Conservation (phyloP, 1,140 invertebrate species). For the Protaetia brevitarsis region DNA sequence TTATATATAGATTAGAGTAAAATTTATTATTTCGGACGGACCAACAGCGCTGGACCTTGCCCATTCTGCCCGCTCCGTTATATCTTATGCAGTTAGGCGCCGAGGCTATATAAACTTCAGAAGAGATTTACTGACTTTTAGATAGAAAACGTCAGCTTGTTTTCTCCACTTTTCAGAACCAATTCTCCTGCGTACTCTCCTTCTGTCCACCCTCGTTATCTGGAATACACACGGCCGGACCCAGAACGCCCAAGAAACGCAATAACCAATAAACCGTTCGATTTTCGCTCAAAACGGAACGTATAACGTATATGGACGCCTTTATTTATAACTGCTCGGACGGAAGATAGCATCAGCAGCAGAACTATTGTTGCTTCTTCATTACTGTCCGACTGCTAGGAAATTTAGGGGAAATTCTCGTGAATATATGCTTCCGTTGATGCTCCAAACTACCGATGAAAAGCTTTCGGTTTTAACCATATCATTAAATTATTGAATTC, state of each 20-base stretch:
- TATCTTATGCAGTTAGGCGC: not conserved
- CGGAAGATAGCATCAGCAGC: not conserved
- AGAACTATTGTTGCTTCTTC: conserved; percentile 6
- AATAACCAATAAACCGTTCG: conserved; percentile 11
- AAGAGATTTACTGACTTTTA: conserved; percentile 36
- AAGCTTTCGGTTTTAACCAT: no score
- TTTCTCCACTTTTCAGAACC: conserved; percentile 27
- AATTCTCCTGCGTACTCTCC: conserved; percentile 17
- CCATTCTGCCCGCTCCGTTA: not conserved
- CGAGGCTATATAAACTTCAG: conserved; percentile 11
- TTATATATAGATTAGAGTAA: conserved; percentile 19
- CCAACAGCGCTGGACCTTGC: not conserved
- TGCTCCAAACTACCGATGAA: no score
- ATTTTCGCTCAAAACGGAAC: conserved; percentile 9
- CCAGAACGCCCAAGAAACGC: not conserved
- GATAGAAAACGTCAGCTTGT: conserved; percentile 39
- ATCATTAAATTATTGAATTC: no score
- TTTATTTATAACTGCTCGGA: not conserved
- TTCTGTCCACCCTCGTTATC: conserved; percentile 15
- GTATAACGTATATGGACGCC: not conserved
- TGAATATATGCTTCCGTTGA: no score
- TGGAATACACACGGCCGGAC: not conserved
- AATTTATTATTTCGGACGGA: conserved; percentile 16
- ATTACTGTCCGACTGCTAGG: no score
- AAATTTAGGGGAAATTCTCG: no score